Base-by-base conservation (phyloP, 2,888 invertebrate genomes). In the Thymelicus sylvestris region DNA sequence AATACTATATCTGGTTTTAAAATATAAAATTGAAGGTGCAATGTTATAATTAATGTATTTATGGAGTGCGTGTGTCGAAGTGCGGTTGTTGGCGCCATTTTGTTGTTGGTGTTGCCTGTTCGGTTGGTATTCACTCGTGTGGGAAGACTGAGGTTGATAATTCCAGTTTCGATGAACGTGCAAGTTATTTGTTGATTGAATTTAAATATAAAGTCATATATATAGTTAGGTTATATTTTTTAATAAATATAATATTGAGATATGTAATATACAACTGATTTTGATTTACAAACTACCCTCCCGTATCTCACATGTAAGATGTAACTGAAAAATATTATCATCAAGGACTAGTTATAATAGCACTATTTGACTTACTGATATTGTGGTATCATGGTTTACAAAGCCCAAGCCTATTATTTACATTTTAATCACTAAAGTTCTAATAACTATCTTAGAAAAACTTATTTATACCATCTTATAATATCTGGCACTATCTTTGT, bases 141-240 rank as follows among this genome's bases (percentile, higher is more conserved):
- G 90, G 91, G 89, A 92, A 93, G 93, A 93, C 93, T 93, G 93
- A 93, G 88, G 89, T 92, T 91, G 88, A 92, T 87, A 89, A 93
- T 93, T 93, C 93, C 93, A 92, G 90, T 91, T 90, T 87, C 88
- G 88, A 89, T 84, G 90, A 88, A 91, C 88, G 91, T 88, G 91
- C 89, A 89, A 91, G 91, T 92, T 92, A 92, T 90, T 92, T 93
- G 93, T 93, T 93, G 92, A 92, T 93, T 91, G 88, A 91, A 91
- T 90, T 90, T 91, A 91, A 93, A 91, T 92, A 92, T 93, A 92
- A 91, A 93, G 93, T 93, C 92, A 92, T 92, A 92, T 92, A 92
- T 91, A 92, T 93, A 93, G 93, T 91, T 93, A 93, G 93, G 93
- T 93, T 93, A 93, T 93, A 93, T 93, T 93, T 93, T 93, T 93